Percentiles rank a stretch among this genome's conserved stretches.
These are phyloP conservation scores for Microchirus variegatus DNA, from an alignment of 2,797 vertebrate genomes.

Conservation along the genomic window DNA sequence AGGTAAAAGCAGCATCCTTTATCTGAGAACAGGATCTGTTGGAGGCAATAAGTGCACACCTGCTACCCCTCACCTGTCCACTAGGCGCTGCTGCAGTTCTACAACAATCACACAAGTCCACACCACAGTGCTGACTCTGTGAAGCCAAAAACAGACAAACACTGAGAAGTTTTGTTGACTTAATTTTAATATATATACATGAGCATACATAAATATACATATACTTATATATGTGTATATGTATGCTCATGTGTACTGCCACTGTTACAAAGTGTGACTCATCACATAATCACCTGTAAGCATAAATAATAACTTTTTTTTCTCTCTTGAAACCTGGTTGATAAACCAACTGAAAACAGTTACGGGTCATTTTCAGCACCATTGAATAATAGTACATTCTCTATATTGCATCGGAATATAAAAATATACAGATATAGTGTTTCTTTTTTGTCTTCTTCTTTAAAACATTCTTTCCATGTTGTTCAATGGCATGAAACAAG, in stretches of 20 bases:
- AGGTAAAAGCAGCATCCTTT: too few relatives aligned
- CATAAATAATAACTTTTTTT: conserved; percentile 82
- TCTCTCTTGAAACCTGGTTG: conserved; percentile 78
- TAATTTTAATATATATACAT: conserved; percentile 64
- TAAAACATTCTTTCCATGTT: conserved; percentile 83
- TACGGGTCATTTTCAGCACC: conserved; percentile 85
- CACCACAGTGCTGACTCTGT: not conserved
- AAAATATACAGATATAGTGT: conserved; percentile 86
- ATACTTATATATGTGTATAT: conserved; percentile 47
- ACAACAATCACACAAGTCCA: too few relatives aligned
- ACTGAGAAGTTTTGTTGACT: conserved; percentile 62
- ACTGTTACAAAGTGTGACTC: conserved; percentile 80
- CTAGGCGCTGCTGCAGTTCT: too few relatives aligned
- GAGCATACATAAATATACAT: conserved; percentile 45
- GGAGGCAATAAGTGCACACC: too few relatives aligned
- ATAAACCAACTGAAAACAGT: conserved; percentile 83
- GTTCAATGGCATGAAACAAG: conserved; percentile 84
- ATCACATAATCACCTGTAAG: conserved; percentile 76
- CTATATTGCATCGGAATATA: conserved; percentile 87
- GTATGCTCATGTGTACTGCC: conserved; percentile 70
- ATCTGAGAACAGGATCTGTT: too few relatives aligned
- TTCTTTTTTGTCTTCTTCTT: conserved; percentile 64
- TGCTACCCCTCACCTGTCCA: too few relatives aligned
- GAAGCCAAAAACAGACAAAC: conserved; percentile 29
- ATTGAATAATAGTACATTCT: conserved; percentile 86